These are phyloP conservation scores for Vanessa cardui DNA, from an alignment of 2,888 invertebrate genomes.

Conservation along the genomic window DNA sequence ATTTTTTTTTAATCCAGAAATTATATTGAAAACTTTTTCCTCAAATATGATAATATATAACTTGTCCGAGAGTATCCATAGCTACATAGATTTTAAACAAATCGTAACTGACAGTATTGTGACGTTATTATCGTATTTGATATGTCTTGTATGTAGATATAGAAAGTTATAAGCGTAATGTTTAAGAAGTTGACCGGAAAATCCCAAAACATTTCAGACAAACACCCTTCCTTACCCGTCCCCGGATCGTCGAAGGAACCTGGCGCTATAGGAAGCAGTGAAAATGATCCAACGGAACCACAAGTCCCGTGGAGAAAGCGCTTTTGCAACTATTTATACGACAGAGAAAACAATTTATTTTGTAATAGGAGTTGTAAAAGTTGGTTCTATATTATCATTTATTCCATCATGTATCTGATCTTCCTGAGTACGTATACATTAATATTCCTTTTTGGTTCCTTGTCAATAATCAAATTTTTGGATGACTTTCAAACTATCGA, in stretches of 20 bases:
- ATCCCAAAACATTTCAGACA: slow-evolving; percentile 7
- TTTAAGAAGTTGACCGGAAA: slow-evolving; percentile 28
- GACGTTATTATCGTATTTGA: slow-evolving; percentile 10
- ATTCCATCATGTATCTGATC: slow-evolving; percentile 61
- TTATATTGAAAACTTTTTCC: too few species aligned
- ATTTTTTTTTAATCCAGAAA: too few species aligned
- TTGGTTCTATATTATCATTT: slow-evolving; percentile 59
- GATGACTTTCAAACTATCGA: slow-evolving; percentile 46
- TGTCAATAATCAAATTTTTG: slow-evolving; percentile 51
- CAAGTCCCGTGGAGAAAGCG: slow-evolving; percentile 40
- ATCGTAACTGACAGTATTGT: slow-evolving; percentile 13
- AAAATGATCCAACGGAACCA: slow-evolving; percentile 13
- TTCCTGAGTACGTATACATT: slow-evolving; percentile 62
- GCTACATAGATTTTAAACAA: slow-evolving; percentile 6
- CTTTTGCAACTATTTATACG: slow-evolving; percentile 51
- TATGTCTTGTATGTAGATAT: slow-evolving; percentile 8
- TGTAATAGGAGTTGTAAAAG: slow-evolving; percentile 60
- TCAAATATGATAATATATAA: too few species aligned
- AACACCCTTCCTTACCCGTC: slow-evolving; percentile 31
- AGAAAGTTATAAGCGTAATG: slow-evolving; percentile 27
- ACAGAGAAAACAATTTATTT: slow-evolving; percentile 51
- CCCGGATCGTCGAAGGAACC: slow-evolving; percentile 40
- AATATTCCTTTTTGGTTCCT: slow-evolving; percentile 55
- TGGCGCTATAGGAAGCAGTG: not conserved
- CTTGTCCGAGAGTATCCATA: not conserved